Base-by-base conservation (phyloP, 2,888 invertebrate genomes). In the Bruchidius siliquastri region DNA sequence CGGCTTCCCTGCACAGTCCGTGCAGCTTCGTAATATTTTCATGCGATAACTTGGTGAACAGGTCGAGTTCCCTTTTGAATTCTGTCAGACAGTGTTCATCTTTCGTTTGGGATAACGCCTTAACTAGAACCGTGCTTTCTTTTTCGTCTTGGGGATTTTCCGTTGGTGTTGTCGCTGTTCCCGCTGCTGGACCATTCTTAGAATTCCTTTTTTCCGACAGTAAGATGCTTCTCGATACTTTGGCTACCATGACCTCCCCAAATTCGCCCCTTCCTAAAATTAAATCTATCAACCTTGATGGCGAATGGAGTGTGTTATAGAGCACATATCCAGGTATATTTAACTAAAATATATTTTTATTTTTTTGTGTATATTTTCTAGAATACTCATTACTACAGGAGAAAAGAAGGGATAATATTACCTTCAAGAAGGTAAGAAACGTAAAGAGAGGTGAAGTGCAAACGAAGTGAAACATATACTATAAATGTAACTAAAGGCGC, bases 221-320 rank as follows among this genome's bases (percentile, higher is more conserved):
- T 13, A 84, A 22, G 20, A 79, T 79, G 73, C 79, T 82, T 74
- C 85, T 85, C 0, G 82, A 72, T n/a, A 86, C 78, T 80, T 85
- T 95, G 71, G 94, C 96, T 67, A 96, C 88, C 81, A 94, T 92
- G 0, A 98, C 94, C 80, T 97, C 97, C 0, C 98, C 98, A 82
- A 96, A 98, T 81, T 96, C 95, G 0, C 98, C 97, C 22, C 96
- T 93, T 69, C 84, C 81, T 74, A 75, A n/a, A 75, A 71, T 8
- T 68, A 69, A 69, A 26, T 26, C 8, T 4, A 26, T 26, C 26
- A 21, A 8, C 10, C 22, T 68, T 67, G 67, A 67, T 18, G 13
- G 13, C n/a, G 67, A 67, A 67, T 67, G n/a, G 13, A 67, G 67
- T 67, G n/a, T n/a, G n/a, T n/a, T n/a, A n/a, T n/a, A n/a, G n/a